Percentiles rank a stretch among this genome's conserved stretches.
Conservation (phyloP, 2,113 vertebrate genomes). For the Xenotilapia caudafasciata region DNA sequence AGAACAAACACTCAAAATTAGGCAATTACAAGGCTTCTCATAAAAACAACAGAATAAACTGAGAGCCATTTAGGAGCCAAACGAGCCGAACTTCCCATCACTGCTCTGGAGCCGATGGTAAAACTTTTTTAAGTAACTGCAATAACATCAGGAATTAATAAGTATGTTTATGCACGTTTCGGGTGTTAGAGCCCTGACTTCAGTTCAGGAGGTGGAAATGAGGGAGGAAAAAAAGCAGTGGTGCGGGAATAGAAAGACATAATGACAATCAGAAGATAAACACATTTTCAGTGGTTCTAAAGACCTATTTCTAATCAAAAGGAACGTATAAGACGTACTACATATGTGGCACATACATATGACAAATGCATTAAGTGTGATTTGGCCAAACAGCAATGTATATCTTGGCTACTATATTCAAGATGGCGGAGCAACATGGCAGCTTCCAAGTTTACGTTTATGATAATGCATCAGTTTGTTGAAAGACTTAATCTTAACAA, state of each 20-base stretch:
- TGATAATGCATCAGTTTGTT: background rate
- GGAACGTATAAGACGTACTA: background rate
- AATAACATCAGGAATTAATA: background rate
- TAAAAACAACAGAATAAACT: background rate
- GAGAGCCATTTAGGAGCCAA: background rate
- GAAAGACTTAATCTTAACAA: background rate
- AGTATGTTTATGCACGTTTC: background rate
- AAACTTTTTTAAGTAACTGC: background rate
- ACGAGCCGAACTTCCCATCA: background rate
- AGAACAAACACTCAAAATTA: background rate
- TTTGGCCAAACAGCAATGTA: background rate
- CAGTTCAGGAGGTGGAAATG: background rate
- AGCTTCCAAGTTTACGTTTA: background rate
- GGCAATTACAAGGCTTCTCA: background rate
- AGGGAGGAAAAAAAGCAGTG: background rate
- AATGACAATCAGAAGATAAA: background rate
- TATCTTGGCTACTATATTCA: background rate
- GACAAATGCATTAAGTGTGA: background rate
- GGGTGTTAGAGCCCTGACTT: background rate
- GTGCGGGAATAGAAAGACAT: background rate
- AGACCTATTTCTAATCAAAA: background rate
- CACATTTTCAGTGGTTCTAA: background rate
- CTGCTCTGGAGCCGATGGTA: background rate
- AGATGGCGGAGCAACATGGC: background rate
- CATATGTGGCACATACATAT: background rate